Base-by-base conservation (phyloP, 1,140 invertebrate species). In the Nilaparvata lugens region DNA sequence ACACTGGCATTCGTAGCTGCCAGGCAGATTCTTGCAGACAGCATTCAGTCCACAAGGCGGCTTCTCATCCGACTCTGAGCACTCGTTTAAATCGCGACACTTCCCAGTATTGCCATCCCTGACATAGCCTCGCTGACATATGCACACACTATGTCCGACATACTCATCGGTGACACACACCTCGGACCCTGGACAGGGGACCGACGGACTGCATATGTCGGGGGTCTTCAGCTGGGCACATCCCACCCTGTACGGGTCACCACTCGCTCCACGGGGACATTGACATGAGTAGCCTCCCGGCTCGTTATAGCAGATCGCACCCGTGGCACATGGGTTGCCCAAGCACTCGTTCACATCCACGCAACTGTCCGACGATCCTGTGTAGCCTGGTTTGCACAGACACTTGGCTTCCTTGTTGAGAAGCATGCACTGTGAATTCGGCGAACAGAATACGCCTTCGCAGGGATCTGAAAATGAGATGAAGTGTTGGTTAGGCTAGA, bases 1-100 rank as follows among this genome's bases (percentile, higher is more conserved):
- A 70, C 93, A 96, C 67, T 90, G 88, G 68, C 92, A 95, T 74
- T 93, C 91, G 70, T 94, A 96, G 69, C 90, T 92, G n/a, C 93
- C 93, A 0, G 91, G 91, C 42, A 94, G 73, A 75, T 96, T 96
- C 74, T 92, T 93, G 70, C 93, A 95, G 45, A 93, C 82, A 2
- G 91, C 90, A 72, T 93, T 91, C 4, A 88, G 70, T 0, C 91
- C 92, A 73, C 92, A 95, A 2, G 86, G 82, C 0, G 84, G 81
- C 63, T 86, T 87, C 9, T 84, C 84, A 38, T 80, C 73, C 0
- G 81, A 76, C 67, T 86, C 83, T 1, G 83, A 79, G 67, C 93
- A 96, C 75, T 97, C 93, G 70, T 97, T 88, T 18, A 93, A 79
- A 74, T 97, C 93, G 69, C 86, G 79, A 75, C 90, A 93, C 67